Evolutionary conservation across 1,140 invertebrate species (phyloP).

Genomic region (Dendroctonus valens): DNA sequence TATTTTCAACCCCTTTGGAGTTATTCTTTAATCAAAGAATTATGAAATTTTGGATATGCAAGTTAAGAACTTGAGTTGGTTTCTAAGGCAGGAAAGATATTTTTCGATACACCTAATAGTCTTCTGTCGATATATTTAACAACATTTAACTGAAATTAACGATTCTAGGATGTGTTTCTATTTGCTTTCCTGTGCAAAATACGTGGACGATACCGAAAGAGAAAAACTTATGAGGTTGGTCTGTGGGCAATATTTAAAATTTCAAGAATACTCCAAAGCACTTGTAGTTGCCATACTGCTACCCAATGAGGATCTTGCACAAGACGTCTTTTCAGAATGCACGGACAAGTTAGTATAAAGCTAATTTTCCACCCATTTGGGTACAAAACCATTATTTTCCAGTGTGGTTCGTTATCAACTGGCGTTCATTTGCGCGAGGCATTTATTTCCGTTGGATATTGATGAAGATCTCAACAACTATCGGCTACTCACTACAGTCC

Average conservation of each 20-base stretch:
- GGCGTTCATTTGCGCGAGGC: constrained; percentile 77
- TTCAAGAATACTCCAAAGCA: constrained; percentile 71
- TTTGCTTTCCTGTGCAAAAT: constrained; percentile 75
- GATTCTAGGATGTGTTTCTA: constrained; percentile 68
- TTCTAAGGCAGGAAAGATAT: too few relatives aligned
- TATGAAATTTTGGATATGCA: not conserved
- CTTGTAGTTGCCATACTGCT: constrained; percentile 70
- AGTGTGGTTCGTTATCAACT: constrained; percentile 71
- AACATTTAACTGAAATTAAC: not conserved
- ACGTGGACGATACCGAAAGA: constrained; percentile 78
- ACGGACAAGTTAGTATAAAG: constrained; percentile 60
- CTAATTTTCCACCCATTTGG: constrained; percentile 5
- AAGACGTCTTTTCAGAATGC: constrained; percentile 65
- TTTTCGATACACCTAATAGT: not conserved
- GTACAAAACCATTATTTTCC: constrained; percentile 27
- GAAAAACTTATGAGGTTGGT: constrained; percentile 62
- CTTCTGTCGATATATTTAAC: too few relatives aligned
- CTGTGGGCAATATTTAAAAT: constrained; percentile 70
- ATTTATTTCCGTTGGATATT: constrained; percentile 66
- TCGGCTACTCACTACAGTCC: constrained; percentile 67
- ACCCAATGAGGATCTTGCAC: constrained; percentile 67
- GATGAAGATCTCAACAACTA: constrained; percentile 41
- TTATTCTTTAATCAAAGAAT: not conserved
- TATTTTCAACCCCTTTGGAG: too few relatives aligned
- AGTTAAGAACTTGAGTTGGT: too few relatives aligned